Conservation (phyloP, 1,140 invertebrate species). For the Euura lappo region DNA sequence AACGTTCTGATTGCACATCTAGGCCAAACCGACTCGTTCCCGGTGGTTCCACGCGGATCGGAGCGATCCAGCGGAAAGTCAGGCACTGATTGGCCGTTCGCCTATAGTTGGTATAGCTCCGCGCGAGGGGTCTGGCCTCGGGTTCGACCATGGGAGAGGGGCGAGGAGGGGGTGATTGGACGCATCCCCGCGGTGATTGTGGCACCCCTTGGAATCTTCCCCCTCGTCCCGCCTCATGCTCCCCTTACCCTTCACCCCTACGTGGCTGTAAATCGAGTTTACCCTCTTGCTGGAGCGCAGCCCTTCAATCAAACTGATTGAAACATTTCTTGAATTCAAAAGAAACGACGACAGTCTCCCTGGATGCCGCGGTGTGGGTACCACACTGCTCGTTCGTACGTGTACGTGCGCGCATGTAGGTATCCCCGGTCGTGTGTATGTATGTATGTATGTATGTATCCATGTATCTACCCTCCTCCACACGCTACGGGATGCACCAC, state of each 20-base stretch:
- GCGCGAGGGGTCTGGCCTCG: background rate
- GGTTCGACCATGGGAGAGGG: constrained; percentile 59
- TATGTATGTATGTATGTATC: too few relatives aligned
- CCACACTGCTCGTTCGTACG: background rate
- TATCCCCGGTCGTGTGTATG: background rate
- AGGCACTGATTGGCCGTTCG: constrained; percentile 54
- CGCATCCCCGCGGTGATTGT: constrained; percentile 70
- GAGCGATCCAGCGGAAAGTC: constrained; percentile 55
- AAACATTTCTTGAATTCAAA: constrained; percentile 64
- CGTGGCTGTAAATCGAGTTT: constrained; percentile 61
- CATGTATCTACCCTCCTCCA: too few relatives aligned
- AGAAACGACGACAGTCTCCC: constrained; percentile 55
- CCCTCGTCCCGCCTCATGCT: constrained; percentile 17
- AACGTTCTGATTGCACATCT: constrained; percentile 61
- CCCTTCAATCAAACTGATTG: constrained; percentile 65
- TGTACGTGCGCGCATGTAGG: background rate
- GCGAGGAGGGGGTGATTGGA: constrained; percentile 68
- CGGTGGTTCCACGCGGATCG: constrained; percentile 36
- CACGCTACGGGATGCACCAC: too few relatives aligned
- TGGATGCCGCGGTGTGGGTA: constrained; percentile 24
- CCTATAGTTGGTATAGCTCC: background rate
- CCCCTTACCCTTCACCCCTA: constrained; percentile 25
- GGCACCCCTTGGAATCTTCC: constrained; percentile 34
- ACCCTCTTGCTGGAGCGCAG: constrained; percentile 61
- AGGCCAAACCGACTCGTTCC: constrained; percentile 50